These are phyloP conservation scores for Chauna torquata DNA, from an alignment of 2,113 vertebrate species.

Conservation along the genomic window DNA sequence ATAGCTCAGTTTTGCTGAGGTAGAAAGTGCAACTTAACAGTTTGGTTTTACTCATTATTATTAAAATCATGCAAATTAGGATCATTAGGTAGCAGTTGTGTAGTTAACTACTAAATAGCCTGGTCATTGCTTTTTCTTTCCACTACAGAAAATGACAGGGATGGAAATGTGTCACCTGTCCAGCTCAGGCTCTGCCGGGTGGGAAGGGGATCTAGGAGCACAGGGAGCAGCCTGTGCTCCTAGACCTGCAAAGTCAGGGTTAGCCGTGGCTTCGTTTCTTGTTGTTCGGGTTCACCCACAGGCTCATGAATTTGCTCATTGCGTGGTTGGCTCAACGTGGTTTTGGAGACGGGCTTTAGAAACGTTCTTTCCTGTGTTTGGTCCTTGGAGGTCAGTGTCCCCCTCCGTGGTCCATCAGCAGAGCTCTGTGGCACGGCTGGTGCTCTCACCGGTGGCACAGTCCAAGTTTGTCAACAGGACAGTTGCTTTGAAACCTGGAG, in stretches of 20 bases:
- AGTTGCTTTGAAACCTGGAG: not conserved
- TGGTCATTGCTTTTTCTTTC: slow-evolving; percentile 49
- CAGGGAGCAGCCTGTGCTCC: not conserved
- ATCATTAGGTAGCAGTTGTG: slow-evolving; percentile 70
- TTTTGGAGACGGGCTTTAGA: not conserved
- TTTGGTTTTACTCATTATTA: slow-evolving; percentile 79
- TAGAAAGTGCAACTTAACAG: slow-evolving; percentile 82
- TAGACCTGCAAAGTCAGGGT: not conserved
- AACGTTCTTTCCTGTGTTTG: not conserved
- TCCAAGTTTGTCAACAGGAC: not conserved
- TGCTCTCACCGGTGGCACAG: not conserved
- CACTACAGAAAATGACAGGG: not conserved
- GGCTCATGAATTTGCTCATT: not conserved
- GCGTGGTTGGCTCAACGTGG: not conserved
- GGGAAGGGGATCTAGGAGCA: not conserved
- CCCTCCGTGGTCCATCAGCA: not conserved
- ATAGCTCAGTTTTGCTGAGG: slow-evolving; percentile 79
- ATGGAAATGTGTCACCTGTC: not conserved
- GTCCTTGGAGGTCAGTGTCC: not conserved
- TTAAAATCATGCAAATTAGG: slow-evolving; percentile 80
- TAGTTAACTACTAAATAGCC: slow-evolving; percentile 64
- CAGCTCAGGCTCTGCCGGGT: not conserved
- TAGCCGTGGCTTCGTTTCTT: not conserved
- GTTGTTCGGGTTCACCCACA: not conserved
- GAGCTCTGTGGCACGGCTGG: not conserved